phyloP scores from a whole-genome alignment of 2,797 vertebrate species.

The Eulemur coronatus region DNA sequence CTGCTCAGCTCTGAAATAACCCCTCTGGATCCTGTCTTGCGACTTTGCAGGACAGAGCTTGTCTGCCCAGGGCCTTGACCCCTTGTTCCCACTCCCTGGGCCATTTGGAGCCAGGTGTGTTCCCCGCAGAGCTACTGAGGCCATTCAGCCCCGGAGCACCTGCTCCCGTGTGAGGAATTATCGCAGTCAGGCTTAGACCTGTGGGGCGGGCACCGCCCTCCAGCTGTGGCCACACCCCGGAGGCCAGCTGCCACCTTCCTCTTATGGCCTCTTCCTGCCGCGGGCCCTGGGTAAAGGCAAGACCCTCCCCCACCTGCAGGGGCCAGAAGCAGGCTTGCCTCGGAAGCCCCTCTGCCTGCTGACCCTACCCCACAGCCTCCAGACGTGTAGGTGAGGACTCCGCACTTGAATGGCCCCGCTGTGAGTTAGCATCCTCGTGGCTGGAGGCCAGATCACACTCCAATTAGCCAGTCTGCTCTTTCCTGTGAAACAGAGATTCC shows the following conservation, averaged over 20 bases:
- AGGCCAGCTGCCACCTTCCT: too few species aligned
- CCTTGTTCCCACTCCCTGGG: neutral
- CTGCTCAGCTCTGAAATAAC: neutral
- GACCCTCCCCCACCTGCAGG: neutral
- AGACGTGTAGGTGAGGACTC: neutral
- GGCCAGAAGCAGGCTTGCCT: neutral
- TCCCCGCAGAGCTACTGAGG: neutral
- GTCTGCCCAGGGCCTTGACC: neutral
- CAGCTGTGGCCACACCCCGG: neutral
- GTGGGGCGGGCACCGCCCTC: neutral
- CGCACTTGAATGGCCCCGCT: neutral
- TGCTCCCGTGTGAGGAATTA: neutral
- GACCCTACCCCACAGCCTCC: neutral
- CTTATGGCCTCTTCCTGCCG: neutral
- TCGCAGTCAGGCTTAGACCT: neutral
- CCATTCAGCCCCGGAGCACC: neutral
- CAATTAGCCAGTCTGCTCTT: neutral
- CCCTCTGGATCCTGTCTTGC: neutral
- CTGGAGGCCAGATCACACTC: neutral
- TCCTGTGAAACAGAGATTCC: neutral
- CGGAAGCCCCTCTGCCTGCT: neutral
- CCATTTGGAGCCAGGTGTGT: neutral
- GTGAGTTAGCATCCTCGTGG: rapidly evolving
- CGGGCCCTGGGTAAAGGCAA: neutral
- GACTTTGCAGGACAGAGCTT: neutral